Conservation (phyloP, 1,140 invertebrate species). For the Carposina sasakii region DNA sequence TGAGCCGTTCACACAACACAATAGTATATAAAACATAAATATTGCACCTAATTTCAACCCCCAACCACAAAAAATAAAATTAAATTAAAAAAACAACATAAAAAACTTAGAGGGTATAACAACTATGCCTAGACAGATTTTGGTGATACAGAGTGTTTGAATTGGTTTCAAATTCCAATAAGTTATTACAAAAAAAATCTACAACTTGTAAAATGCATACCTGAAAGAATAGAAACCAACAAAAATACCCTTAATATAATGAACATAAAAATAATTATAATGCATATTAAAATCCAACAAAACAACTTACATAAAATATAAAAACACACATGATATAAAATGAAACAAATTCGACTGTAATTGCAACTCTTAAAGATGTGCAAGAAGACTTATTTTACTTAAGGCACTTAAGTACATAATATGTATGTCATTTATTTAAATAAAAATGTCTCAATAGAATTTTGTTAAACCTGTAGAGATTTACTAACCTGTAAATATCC, state of each 20-base stretch:
- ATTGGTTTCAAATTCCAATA: constrained; percentile 10
- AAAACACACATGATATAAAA: constrained; percentile 18
- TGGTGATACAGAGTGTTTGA: too few species aligned
- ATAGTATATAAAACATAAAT: constrained; percentile 72
- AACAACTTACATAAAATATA: constrained; percentile 19
- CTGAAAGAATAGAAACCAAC: too few species aligned
- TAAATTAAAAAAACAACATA: constrained; percentile 49
- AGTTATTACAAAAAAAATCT: constrained; percentile 7
- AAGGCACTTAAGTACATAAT: too few species aligned
- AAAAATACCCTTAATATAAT: too few species aligned
- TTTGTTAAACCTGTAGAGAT: too few species aligned
- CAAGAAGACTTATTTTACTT: too few species aligned
- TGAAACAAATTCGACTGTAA: constrained; percentile 15
- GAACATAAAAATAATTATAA: constrained; percentile 6
- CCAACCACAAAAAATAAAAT: constrained; percentile 66
- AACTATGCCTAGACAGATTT: too few species aligned
- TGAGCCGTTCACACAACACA: constrained; percentile 69
- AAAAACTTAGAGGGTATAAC: too few species aligned
- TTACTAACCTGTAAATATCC: constrained; percentile 88
- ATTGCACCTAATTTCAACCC: constrained; percentile 68
- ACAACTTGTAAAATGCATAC: too few species aligned
- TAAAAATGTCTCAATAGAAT: too few species aligned
- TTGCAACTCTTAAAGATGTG: constrained; percentile 41
- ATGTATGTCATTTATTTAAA: too few species aligned
- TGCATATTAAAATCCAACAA: constrained; percentile 18